Evolutionary conservation across 2,888 invertebrate genomes (phyloP).

Genomic region (Nomada hirtipes): DNA sequence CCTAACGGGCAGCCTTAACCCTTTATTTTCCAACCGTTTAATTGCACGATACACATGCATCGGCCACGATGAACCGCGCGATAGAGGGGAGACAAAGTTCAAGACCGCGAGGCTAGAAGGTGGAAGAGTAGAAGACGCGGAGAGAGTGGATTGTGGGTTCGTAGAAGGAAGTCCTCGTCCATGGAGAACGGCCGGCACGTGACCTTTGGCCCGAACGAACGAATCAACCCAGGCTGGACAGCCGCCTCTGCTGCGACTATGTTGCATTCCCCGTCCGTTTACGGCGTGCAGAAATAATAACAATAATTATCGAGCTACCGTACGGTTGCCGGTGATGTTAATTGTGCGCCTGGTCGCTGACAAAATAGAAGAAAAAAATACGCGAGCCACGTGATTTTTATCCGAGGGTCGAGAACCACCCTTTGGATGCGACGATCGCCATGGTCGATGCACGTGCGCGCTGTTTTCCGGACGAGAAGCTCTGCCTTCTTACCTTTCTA

Average conservation of each 20-base stretch:
- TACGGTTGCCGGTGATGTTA: conserved; percentile 46
- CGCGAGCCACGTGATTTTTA: conserved; percentile 35
- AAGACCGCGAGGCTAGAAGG: conserved; percentile 33
- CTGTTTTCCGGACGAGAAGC: neutral
- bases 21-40: conserved; percentile 61
- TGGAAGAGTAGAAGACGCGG: neutral
- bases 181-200: conserved; percentile 32
- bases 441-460: neutral
- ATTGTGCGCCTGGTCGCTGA: conserved; percentile 46
- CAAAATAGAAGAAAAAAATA: neutral
- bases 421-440: neutral
- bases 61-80: conserved; percentile 52
- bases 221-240: conserved; percentile 62
- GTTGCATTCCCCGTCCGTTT: conserved; percentile 52
- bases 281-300: conserved; percentile 62
- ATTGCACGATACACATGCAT: conserved; percentile 60
- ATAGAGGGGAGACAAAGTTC: conserved; percentile 59
- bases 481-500: neutral
- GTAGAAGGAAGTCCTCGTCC: conserved; percentile 49
- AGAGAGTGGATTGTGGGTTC: neutral
- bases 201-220: conserved; percentile 64
- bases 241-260: conserved; percentile 54
- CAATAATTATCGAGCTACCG: conserved; percentile 68
- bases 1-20: conserved; percentile 55
- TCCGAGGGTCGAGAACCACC: neutral